phyloP scores from a whole-genome alignment of 2,113 vertebrate species.

The Serilophus lunatus region DNA sequence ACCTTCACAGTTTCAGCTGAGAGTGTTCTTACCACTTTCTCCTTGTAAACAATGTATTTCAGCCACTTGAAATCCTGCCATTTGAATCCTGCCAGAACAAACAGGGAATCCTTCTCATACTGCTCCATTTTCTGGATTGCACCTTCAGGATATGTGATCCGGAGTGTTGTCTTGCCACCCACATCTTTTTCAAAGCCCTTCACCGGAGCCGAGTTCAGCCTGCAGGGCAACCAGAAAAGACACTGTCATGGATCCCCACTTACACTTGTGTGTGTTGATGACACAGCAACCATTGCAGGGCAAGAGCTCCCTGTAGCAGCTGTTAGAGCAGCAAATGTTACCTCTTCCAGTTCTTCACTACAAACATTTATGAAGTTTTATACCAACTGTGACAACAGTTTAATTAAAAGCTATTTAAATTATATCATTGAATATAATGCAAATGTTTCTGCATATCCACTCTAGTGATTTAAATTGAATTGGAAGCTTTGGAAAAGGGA shows the following conservation, averaged over 20 bases:
- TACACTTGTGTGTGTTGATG: neutral
- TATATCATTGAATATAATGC: neutral
- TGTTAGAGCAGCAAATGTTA: neutral
- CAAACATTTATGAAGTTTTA: neutral
- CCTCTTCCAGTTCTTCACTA: neutral
- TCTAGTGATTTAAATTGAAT: neutral
- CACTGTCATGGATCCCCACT: neutral
- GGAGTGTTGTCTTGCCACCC: constrained; percentile 93
- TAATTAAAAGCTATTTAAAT: neutral
- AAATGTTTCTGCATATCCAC: neutral
- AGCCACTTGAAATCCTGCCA: constrained; percentile 97
- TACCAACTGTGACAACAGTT: neutral
- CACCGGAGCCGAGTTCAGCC: constrained; percentile 92
- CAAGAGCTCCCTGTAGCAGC: neutral
- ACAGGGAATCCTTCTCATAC: constrained; percentile 92
- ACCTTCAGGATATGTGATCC: constrained; percentile 97
- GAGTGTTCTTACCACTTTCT: constrained; percentile 86
- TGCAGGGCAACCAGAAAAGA: constrained; percentile 64
- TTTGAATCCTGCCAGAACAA: constrained; percentile 96
- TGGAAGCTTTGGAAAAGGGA: neutral
- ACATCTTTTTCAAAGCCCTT: constrained; percentile 90
- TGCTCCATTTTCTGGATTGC: constrained; percentile 90
- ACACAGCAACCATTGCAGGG: neutral
- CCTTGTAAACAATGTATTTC: constrained; percentile 93
- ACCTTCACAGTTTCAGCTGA: neutral